phyloP scores from a whole-genome alignment of 2,797 vertebrate genomes.

The Dermochelys coriacea region DNA sequence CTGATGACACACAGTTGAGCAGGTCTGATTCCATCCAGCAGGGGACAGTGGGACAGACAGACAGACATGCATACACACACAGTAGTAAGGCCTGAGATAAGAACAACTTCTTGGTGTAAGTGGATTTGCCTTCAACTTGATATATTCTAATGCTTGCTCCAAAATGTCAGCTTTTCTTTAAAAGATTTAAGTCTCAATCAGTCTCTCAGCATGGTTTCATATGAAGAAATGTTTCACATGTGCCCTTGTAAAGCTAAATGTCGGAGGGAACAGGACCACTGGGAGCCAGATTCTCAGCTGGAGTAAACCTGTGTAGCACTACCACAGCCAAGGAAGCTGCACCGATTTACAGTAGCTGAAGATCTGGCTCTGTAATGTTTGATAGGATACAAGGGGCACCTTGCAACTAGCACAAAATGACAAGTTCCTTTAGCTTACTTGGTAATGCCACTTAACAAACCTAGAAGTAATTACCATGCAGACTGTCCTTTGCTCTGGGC shows the following conservation, averaged over 20 bases:
- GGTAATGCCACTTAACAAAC: slow-evolving; percentile 76
- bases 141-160: neutral
- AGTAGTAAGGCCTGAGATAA: neutral
- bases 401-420: slow-evolving; percentile 61
- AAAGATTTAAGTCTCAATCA: neutral
- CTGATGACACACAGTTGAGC: no score
- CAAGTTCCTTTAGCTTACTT: slow-evolving; percentile 68
- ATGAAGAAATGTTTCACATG: neutral
- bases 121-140: neutral
- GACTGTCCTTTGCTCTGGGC: slow-evolving; percentile 67
- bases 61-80: neutral
- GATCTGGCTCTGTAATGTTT: neutral
- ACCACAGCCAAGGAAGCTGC: neutral
- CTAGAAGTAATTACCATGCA: slow-evolving; percentile 75
- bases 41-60: neutral
- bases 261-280: neutral
- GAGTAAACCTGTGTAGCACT: neutral
- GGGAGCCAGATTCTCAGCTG: neutral
- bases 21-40: neutral
- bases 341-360: neutral
- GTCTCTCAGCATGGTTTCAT: neutral
- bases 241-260: neutral
- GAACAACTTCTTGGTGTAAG: neutral
- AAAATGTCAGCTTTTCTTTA: neutral
- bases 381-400: neutral